phyloP scores from a whole-genome alignment of 2,888 invertebrate genomes.

The Saturnia pavonia region DNA sequence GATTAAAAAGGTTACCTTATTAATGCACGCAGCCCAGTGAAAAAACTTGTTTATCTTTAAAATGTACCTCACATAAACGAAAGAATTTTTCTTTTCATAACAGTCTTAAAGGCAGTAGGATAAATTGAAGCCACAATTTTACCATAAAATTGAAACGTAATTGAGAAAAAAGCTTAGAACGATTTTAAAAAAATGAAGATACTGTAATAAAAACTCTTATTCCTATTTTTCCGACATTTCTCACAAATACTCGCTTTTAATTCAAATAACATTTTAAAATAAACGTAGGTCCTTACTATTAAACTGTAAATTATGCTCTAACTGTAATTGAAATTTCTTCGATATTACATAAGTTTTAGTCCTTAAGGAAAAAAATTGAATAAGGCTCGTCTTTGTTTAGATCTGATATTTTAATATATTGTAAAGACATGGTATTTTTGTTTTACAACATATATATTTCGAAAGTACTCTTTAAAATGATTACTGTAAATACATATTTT shows the following conservation, averaged over 20 bases:
- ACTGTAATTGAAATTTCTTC: not conserved
- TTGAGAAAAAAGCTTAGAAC: not conserved
- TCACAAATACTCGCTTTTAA: not conserved
- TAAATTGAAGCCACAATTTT: not conserved
- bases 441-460: not conserved
- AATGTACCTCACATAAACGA: not conserved
- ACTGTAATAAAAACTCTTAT: not conserved
- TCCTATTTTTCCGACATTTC: not conserved
- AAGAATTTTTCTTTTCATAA: not conserved
- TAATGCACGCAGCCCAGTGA: not conserved
- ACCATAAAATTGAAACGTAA: not conserved
- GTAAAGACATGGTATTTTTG: not conserved
- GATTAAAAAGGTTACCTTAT: no score
- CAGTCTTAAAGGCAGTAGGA: not conserved
- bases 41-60: not conserved
- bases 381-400: not conserved
- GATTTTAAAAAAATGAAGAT: not conserved
- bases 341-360: constrained; percentile 8
- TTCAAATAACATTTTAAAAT: not conserved
- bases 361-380: not conserved
- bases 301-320: not conserved
- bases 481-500: no score
- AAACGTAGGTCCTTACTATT: not conserved
- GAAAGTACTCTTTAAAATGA: no score
- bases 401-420: not conserved